Conservation (phyloP, 2,797 vertebrate genomes). For the Stomatorhinus walkeri region DNA sequence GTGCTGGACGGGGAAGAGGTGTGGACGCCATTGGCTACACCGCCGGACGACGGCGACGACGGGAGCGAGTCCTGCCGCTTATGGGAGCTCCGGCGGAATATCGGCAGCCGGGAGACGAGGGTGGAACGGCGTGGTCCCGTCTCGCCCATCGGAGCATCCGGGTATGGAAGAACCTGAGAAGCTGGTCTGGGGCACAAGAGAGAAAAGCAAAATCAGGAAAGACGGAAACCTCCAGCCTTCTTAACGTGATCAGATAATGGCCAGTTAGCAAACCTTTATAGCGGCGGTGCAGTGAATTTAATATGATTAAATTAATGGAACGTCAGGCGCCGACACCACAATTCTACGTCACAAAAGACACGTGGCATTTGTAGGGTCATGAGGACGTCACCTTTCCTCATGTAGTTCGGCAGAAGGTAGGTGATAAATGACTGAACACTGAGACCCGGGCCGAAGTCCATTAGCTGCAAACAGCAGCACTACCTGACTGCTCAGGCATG, state of each 20-base stretch:
- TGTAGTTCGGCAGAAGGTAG: not conserved
- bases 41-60: conserved; percentile 86
- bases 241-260: not conserved
- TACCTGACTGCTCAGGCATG: not conserved
- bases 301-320: not conserved
- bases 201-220: not conserved
- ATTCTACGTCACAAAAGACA: not conserved
- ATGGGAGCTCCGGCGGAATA: conserved; percentile 84
- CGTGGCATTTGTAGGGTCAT: not conserved
- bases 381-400: not conserved
- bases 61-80: conserved; percentile 88
- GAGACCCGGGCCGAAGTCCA: not conserved
- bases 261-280: not conserved
- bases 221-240: not conserved
- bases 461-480: not conserved
- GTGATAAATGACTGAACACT: not conserved
- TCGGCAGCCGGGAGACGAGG: conserved; percentile 91
- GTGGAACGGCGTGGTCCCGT: conserved; percentile 81
- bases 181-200: conserved; percentile 26
- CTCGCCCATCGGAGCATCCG: conserved; percentile 78
- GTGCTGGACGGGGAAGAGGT: conserved; percentile 96
- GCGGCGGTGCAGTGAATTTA: not conserved
- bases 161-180: conserved; percentile 20
- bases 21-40: conserved; percentile 75
- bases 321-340: not conserved